These are phyloP conservation scores for Anticlea derivata DNA, from an alignment of 2,888 invertebrate genomes.

Conservation along the genomic window DNA sequence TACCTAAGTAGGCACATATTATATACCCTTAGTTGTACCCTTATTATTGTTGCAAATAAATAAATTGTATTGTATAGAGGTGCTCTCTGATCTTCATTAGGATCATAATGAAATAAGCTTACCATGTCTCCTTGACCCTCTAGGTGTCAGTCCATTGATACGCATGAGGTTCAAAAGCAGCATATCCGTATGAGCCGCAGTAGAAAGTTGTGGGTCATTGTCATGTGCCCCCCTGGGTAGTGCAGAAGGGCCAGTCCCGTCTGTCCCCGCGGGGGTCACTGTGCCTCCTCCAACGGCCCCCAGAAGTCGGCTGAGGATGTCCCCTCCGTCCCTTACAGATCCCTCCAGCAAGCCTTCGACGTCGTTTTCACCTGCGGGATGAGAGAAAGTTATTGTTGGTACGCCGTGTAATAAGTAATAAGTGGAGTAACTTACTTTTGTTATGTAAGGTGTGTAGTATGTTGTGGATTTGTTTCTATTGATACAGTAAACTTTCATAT, in stretches of 20 bases:
- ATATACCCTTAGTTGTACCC: too few relatives aligned
- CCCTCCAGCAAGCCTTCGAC: constrained; percentile 60
- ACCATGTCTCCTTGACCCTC: constrained; percentile 46
- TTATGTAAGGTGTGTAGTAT: background rate
- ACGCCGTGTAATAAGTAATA: constrained; percentile 7
- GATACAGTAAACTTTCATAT: background rate
- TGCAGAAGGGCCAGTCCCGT: constrained; percentile 32
- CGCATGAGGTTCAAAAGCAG: constrained; percentile 74
- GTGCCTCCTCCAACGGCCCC: constrained; percentile 50
- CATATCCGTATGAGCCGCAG: constrained; percentile 73
- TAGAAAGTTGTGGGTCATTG: constrained; percentile 64
- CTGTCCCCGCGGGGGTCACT: constrained; percentile 49
- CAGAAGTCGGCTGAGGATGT: constrained; percentile 64
- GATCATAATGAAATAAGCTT: too few relatives aligned
- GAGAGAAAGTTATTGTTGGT: constrained; percentile 31
- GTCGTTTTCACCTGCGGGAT: constrained; percentile 71
- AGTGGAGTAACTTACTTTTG: constrained; percentile 17
- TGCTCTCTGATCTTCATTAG: too few relatives aligned
- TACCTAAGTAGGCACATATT: too few relatives aligned
- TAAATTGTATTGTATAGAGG: too few relatives aligned
- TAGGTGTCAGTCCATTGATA: constrained; percentile 69
- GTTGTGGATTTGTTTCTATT: background rate
- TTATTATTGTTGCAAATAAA: too few relatives aligned
- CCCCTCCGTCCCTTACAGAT: constrained; percentile 44
- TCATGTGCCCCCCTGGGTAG: constrained; percentile 47